phyloP scores from a whole-genome alignment of 2,113 vertebrate species.

The Cyanoderma ruficeps region DNA sequence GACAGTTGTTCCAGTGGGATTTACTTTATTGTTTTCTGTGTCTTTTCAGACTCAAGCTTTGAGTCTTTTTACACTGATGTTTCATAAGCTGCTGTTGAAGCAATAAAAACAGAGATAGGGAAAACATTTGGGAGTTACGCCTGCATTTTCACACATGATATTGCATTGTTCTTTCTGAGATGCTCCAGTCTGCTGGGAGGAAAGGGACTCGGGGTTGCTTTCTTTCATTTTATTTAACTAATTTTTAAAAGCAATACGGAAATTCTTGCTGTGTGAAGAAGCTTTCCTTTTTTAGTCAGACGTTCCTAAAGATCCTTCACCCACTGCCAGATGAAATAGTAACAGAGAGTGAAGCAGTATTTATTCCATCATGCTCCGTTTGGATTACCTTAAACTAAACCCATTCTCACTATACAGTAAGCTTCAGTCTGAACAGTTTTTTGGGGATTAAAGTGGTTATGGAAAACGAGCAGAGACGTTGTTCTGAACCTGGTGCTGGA shows the following conservation, averaged over 20 bases:
- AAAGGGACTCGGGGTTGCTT: not conserved
- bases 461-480: not conserved
- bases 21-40: not conserved
- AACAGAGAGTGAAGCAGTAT: not conserved
- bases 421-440: not conserved
- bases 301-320: not conserved
- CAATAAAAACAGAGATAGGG: not conserved
- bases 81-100: not conserved
- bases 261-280: not conserved
- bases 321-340: not conserved
- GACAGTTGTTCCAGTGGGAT: accelerated
- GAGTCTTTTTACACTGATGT: not conserved
- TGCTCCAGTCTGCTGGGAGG: not conserved
- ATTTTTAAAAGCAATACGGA: not conserved
- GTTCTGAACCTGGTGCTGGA: not conserved
- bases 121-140: not conserved
- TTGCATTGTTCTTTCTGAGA: not conserved
- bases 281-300: not conserved
- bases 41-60: not conserved
- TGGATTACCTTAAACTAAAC: not conserved
- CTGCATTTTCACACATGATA: not conserved
- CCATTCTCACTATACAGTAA: not conserved
- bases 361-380: not conserved
- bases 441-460: not conserved
- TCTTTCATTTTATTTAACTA: not conserved